These are phyloP conservation scores for Drosophila emarginata DNA, from an alignment of 2,888 invertebrate species.

Conservation along the genomic window DNA sequence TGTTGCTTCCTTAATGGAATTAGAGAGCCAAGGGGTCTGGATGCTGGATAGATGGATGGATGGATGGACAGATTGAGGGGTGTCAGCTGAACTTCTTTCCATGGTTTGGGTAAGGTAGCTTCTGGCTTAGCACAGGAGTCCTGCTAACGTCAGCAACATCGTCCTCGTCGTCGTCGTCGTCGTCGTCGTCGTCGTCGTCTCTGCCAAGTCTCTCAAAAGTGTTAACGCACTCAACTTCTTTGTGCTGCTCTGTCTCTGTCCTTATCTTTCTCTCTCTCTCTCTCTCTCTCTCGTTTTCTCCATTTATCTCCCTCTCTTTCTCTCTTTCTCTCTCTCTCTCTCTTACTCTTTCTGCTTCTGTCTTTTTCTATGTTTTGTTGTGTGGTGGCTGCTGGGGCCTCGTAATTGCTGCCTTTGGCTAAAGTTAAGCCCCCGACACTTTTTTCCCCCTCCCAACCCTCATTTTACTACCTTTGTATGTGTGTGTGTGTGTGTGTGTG, in stretches of 20 bases:
- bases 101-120: slow-evolving; percentile 8
- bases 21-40: slow-evolving; percentile 42
- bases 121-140: slow-evolving; percentile 18
- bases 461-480: not conserved
- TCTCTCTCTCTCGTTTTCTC: slow-evolving; percentile 10
- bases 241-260: slow-evolving; percentile 1
- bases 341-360: not conserved
- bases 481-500: slow-evolving; percentile 11
- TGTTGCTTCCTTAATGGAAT: slow-evolving; percentile 76
- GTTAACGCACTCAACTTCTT: slow-evolving; percentile 69
- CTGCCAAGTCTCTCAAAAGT: slow-evolving; percentile 51
- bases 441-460: slow-evolving; percentile 11
- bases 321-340: not conserved
- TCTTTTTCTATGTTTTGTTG: slow-evolving; percentile 8
- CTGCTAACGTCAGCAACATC: slow-evolving; percentile 46
- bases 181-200: not conserved
- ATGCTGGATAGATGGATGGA: slow-evolving; percentile 1
- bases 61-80: slow-evolving; percentile 6
- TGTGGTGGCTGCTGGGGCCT: slow-evolving; percentile 13
- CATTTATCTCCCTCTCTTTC: not conserved
- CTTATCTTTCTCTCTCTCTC: slow-evolving; percentile 15
- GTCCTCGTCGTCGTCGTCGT: not conserved
- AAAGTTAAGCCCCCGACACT: slow-evolving; percentile 2
- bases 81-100: not conserved
- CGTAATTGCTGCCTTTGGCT: slow-evolving; percentile 26